Evolutionary conservation across 2,797 vertebrate species (phyloP).

Genomic region (Mus minutoides): DNA sequence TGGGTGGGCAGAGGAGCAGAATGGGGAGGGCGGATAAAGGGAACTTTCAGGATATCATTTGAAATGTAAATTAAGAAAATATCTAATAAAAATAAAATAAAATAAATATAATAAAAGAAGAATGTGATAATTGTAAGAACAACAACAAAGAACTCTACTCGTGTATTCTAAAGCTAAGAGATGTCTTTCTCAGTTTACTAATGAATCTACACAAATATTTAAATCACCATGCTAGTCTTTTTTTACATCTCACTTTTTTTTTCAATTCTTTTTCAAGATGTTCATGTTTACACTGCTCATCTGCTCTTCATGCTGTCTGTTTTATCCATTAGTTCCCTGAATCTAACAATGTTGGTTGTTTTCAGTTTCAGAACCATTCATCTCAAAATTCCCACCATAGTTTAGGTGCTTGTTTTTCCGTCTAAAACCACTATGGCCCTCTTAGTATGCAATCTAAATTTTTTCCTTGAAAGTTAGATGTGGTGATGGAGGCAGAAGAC

Average conservation of each 20-base stretch:
- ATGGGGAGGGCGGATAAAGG: too few relatives aligned
- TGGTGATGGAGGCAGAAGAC: neutral
- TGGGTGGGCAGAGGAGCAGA: too few relatives aligned
- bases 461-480: neutral
- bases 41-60: too few relatives aligned
- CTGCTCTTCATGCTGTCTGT: neutral
- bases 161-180: neutral
- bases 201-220: neutral
- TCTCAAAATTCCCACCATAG: neutral
- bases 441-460: neutral
- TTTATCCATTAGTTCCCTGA: neutral
- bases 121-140: too few relatives aligned
- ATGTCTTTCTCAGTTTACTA: neutral
- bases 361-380: neutral
- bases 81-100: too few relatives aligned
- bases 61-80: too few relatives aligned
- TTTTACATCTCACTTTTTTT: neutral
- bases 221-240: neutral
- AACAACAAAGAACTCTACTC: too few relatives aligned
- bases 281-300: neutral
- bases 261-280: neutral
- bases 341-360: neutral
- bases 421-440: neutral
- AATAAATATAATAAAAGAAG: too few relatives aligned
- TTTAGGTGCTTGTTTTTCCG: neutral